Evolutionary conservation across 2,888 invertebrate species (phyloP).

Genomic region (Pseudococcus viburni): DNA sequence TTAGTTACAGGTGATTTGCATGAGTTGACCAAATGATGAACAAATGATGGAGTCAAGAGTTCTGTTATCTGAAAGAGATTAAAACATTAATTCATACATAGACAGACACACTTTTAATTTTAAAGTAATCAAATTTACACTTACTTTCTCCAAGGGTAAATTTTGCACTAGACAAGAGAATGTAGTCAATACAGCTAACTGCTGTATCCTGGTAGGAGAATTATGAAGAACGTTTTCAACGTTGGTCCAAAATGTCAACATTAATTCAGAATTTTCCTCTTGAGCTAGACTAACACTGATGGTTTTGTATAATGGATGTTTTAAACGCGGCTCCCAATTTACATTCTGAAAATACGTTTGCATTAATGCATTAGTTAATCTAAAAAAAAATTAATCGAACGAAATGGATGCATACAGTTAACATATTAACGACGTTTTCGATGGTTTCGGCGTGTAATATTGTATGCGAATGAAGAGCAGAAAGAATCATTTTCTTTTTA

Average conservation of each 20-base stretch:
- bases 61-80: constrained; percentile 41
- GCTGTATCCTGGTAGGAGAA: constrained; percentile 49
- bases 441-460: constrained; percentile 66
- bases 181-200: constrained; percentile 70
- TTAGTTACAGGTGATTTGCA: constrained; percentile 8
- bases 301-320: constrained; percentile 67
- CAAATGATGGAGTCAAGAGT: constrained; percentile 12
- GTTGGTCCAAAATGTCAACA: constrained; percentile 44
- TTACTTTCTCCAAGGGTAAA: constrained; percentile 53
- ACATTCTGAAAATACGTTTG: constrained; percentile 54
- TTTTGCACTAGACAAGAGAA: constrained; percentile 55
- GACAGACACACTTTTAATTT: not conserved
- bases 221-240: constrained; percentile 31
- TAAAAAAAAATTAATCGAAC: not conserved
- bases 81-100: not conserved
- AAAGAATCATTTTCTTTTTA: constrained; percentile 62
- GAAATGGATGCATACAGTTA: constrained; percentile 49
- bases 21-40: constrained; percentile 40
- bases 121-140: not conserved
- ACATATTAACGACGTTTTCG: constrained; percentile 64
- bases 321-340: constrained; percentile 56
- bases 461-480: constrained; percentile 62
- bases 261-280: constrained; percentile 19
- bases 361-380: not conserved
- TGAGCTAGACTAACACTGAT: constrained; percentile 51